These are phyloP conservation scores for Ceriagrion tenellum DNA, from an alignment of 2,888 invertebrate species.

Conservation along the genomic window DNA sequence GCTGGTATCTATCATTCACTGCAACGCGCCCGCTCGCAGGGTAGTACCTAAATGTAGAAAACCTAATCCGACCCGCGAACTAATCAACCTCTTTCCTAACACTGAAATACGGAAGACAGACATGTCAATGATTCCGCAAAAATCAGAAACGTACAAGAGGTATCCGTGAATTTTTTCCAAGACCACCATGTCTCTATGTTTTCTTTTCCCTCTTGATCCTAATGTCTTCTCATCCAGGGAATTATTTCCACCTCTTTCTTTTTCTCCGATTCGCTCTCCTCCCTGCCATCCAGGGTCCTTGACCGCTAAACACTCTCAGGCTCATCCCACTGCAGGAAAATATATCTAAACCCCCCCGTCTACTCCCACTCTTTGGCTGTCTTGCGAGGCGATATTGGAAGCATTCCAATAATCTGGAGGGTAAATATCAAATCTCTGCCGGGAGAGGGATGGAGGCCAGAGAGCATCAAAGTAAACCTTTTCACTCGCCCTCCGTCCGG, in stretches of 20 bases:
- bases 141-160: no score
- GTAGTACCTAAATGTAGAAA: no score
- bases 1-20: no score
- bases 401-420: constrained; percentile 47
- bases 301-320: not conserved
- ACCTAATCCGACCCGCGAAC: no score
- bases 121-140: no score
- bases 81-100: no score
- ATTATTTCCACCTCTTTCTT: not conserved
- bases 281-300: not conserved
- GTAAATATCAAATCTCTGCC: constrained; percentile 42
- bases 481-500: not conserved
- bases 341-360: not conserved
- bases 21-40: no score
- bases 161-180: not conserved
- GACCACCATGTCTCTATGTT: not conserved
- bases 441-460: not conserved
- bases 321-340: not conserved
- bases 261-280: no score
- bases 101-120: no score
- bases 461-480: constrained; percentile 47
- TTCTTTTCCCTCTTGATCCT: not conserved
- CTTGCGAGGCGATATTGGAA: constrained; percentile 37
- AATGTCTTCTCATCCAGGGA: not conserved
- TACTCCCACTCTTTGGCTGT: not conserved